Evolutionary conservation across 1,140 invertebrate species (phyloP), one percentile per base, ranked within the genome.

Genomic region (Papilio polytes): DNA sequence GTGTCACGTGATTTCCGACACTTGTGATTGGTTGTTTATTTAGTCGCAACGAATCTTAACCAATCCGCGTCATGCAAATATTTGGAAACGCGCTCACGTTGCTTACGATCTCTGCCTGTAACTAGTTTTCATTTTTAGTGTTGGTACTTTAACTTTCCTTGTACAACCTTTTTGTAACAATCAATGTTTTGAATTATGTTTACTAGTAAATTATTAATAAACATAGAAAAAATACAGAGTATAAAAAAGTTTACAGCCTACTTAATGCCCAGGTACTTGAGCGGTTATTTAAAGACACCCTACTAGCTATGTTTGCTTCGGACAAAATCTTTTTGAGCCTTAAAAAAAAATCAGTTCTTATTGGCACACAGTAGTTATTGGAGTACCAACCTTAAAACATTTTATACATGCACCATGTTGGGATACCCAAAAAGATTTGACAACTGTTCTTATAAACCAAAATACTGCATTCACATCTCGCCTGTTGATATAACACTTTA

Each of bases 401-500:
- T 63, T 12, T 10, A 26, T 22, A 63, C n/a, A 22, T 18, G 59
- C 59, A 63, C n/a, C 22, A 26, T 66, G 26, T 56, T 56, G 20
- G 9, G 20, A 7, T 36, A 66, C 12, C 63, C 13, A 66, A 66
- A 66, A 74, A 51, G 46, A 76, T 48, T 51, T 76, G 2, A 51
- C 20, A 20, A 26, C 22, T 26, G 20, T 44, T 26, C 74, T 76
- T 76, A 76, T 12, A 76, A 70, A 48, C 48, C 46, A 76, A 76
- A 76, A 76, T 76, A 76, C 74, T 76, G 74, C 44, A 74, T 46
- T 74, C 41, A 74, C 48, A 74, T 63, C 59, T 31, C 26, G 12
- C 12, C 63, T 70, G 63, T 51, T 76, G 73, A 48, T 74, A 74
- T 74, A 76, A 76, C 63, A 70, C 63, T 66, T 26, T 66, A 26